Evolutionary conservation across 30 jellyfish, hydroid and myxozoan species (phyloP).

Genomic region (Aurelia aurita complex sp. Pacific): DNA sequence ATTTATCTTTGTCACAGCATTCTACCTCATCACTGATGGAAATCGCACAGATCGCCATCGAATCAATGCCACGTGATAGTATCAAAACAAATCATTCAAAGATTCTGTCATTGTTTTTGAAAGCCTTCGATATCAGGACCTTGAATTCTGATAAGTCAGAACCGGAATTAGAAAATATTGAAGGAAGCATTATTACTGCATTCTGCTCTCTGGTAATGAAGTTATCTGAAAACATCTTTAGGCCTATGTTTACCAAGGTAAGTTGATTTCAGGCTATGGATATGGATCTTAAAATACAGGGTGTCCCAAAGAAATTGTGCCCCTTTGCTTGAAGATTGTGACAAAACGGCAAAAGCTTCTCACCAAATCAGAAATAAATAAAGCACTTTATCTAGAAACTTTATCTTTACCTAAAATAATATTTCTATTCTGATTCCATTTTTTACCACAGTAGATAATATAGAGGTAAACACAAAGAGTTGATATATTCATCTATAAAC

Average conservation of each 20-base stretch:
- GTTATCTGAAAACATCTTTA: constrained; percentile 82
- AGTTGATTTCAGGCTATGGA: neutral
- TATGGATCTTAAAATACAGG: neutral
- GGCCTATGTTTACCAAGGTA: constrained; percentile 93
- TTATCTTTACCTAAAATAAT: too few relatives aligned
- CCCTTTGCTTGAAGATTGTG: too few relatives aligned
- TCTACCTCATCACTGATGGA: constrained; percentile 53
- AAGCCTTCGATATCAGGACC: constrained; percentile 56
- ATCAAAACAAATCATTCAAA: constrained; percentile 40
- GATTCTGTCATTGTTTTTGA: constrained; percentile 59
- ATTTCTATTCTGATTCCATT: too few relatives aligned
- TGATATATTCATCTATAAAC: too few relatives aligned
- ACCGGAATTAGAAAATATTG: constrained; percentile 19
- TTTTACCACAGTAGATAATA: too few relatives aligned
- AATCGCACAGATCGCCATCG: constrained; percentile 28
- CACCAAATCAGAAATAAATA: too few relatives aligned
- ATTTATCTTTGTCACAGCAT: constrained; percentile 16
- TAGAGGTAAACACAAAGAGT: too few relatives aligned
- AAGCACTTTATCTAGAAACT: too few relatives aligned
- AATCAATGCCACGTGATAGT: constrained; percentile 56
- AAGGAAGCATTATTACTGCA: constrained; percentile 55
- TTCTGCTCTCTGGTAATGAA: constrained; percentile 68
- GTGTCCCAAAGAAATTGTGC: too few relatives aligned
- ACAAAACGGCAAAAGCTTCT: too few relatives aligned
- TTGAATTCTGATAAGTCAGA: constrained; percentile 33